Percentiles rank a stretch among this genome's conserved stretches.
phyloP scores from a whole-genome alignment of 2,888 invertebrate species.

The Ophonus ardosiacus region DNA sequence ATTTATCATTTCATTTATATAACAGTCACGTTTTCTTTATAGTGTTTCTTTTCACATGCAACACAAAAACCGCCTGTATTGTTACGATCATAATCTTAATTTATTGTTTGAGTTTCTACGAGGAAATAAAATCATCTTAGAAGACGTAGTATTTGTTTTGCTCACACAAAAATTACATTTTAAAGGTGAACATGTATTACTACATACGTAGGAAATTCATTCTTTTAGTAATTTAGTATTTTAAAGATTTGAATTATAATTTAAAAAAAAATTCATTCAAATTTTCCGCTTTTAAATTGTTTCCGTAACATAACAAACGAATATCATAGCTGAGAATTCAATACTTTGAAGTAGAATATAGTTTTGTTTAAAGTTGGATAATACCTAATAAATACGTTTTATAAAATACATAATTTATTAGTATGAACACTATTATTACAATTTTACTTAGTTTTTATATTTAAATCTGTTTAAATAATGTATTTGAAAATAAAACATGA shows the following conservation, averaged over 20 bases:
- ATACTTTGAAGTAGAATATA: background rate
- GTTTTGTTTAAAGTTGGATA: background rate
- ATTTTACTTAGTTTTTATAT: background rate
- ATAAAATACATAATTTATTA: background rate
- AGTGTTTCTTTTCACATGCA: conserved; percentile 52
- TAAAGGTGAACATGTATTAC: background rate
- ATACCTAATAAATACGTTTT: background rate
- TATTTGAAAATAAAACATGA: background rate
- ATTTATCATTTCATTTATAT: conserved; percentile 41
- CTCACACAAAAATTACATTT: conserved; percentile 14
- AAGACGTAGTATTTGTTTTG: conserved; percentile 47
- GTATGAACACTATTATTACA: background rate
- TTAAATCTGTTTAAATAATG: background rate
- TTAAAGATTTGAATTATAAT: background rate
- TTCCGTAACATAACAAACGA: background rate
- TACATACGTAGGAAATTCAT: background rate
- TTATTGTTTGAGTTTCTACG: conserved; percentile 47
- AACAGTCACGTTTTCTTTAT: conserved; percentile 54
- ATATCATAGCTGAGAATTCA: conserved; percentile 11
- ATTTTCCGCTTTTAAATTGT: conserved; percentile 4
- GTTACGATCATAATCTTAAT: conserved; percentile 53
- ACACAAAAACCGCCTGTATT: conserved; percentile 53
- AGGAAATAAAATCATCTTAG: conserved; percentile 46
- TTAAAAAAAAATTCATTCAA: background rate
- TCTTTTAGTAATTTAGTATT: background rate